Base-by-base conservation (phyloP, 1,140 invertebrate species). In the Bombus impatiens region DNA sequence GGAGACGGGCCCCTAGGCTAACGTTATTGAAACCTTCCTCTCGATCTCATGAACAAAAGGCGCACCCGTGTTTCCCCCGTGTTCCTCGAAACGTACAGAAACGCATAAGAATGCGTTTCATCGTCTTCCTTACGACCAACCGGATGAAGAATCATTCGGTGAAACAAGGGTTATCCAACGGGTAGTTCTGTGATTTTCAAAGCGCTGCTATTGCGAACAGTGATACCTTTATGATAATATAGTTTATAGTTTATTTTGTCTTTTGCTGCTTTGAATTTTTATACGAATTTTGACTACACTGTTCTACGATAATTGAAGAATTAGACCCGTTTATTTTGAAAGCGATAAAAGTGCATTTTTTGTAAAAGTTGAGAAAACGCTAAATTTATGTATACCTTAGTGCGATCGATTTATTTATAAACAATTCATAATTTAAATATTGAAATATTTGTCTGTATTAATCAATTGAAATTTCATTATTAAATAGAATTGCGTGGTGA, bases 21-120 rank as follows among this genome's bases (percentile, higher is more conserved):
- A 59, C 79, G 86, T 86, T 91, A 89, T 91, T 90, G 89, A 74
- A 84, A 84, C 87, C 84, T 90, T 90, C 72, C 82, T 78, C 81
- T 88, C 86, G 81, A 53, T 81, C 75, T 74, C 25, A 18, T 22
- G 44, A 70, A 84, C 75, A 78, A 84, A 72, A 78, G 62, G 28
- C 44, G 40, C 35, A 15, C 42, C 47, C 42, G 62, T 68, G 62
- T 67, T 75, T 65, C 42, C 44, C 62, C 25, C 15, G 5, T 13
- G 57, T 40, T 65, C 78, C 81, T 32, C 68, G 67, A 83, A 82
- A 78, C 86, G 84, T 81, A 82, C 18, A 53, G 18, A 22, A 22
- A 22, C 47, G 0, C 18, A 22, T 77, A 68, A 37, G 67, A 71
- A 68, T 15, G 15, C 32, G 62, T 44, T 47, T 42, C 57, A 37